Evolutionary conservation across 2,113 vertebrate species (phyloP), one percentile per base, ranked within the genome.

Genomic region (Symphodus melops): DNA sequence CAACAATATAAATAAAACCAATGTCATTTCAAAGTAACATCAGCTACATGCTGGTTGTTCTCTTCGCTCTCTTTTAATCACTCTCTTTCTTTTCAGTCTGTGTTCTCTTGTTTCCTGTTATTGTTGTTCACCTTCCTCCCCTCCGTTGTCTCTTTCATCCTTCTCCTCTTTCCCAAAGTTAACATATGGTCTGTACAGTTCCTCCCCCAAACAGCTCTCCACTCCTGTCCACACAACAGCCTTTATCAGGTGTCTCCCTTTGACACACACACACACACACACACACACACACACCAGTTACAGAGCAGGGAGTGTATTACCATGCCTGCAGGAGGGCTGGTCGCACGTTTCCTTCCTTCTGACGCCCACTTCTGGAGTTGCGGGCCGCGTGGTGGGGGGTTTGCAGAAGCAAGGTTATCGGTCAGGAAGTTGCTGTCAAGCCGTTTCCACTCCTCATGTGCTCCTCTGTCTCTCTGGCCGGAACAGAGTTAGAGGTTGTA

Each of bases 371-470:
- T 83, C 82, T 81, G 62, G 71, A 76, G 84, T 76, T 44, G 68
- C 69, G 17, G 85, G 79, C 88, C 77, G 80, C 8, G 57, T 56
- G 79, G 51, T 82, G 78, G 64, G 64, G 72, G 70, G n/a, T n/a
- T 72, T 71, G 28, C 66, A 81, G 79, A 78, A 58, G 59, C 66
- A 57, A 77, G 82, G 82, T 84, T 77, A 59, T n/a, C 53, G 60
- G 89, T 93, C 92, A 93, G 91, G 93, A 94, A 81, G 86, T 80
- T 64, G 89, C 76, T 81, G 81, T 80, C 65, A 46, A 87, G 85
- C 92, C 89, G 94, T 92, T 94, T 93, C 93, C 87, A 88, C 94
- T 97, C 97, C 95, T 97, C 97, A 99, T 98, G 97, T 95, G 96
- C 92, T 91, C 94, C 85, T 82, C 90, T 96, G 94, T 93, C 90